Evolutionary conservation across 2,113 vertebrate species (phyloP).

Genomic region (Furnarius figulus): DNA sequence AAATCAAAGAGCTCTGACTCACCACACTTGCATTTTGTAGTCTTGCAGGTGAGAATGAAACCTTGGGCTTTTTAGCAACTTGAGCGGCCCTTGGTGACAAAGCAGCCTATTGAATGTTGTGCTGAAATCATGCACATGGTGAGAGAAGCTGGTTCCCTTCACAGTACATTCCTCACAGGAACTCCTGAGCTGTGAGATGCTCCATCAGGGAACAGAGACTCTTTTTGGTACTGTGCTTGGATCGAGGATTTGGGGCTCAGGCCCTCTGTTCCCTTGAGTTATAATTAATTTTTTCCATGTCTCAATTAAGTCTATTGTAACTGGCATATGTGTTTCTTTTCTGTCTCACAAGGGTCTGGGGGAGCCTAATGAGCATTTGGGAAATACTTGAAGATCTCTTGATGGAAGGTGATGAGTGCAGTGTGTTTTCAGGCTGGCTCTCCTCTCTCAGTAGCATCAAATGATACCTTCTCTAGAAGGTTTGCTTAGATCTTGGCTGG

Average conservation of each 20-base stretch:
- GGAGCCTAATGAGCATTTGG: not conserved
- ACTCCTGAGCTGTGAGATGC: rapidly evolving
- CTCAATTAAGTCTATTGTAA: not conserved
- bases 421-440: not conserved
- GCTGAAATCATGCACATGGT: not conserved
- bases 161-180: rapidly evolving
- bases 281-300: not conserved
- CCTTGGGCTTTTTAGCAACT: not conserved
- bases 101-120: not conserved
- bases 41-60: conserved; percentile 1
- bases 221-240: not conserved
- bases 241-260: not conserved
- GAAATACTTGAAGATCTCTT: not conserved
- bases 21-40: not conserved
- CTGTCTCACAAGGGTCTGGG: not conserved
- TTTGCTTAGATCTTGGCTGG: not conserved
- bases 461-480: not conserved
- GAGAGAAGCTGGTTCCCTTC: not conserved
- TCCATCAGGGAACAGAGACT: not conserved
- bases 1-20: not conserved
- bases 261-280: not conserved
- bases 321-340: not conserved
- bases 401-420: not conserved
- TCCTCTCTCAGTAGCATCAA: no score
- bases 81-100: not conserved